Base-by-base conservation (phyloP, 2,797 vertebrate genomes). In the Merluccius polli region DNA sequence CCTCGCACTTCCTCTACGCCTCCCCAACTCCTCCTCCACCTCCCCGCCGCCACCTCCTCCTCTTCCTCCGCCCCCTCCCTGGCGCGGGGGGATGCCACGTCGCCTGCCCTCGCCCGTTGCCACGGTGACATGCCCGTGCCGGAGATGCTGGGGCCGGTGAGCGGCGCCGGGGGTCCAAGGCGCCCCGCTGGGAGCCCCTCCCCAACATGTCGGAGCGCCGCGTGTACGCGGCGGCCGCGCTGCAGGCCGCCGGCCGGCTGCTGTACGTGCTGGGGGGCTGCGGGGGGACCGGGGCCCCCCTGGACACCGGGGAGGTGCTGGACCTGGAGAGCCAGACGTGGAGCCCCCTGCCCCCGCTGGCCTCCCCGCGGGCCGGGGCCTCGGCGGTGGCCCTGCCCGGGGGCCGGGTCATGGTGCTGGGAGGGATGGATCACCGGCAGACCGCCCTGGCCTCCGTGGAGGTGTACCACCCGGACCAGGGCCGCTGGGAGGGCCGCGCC, bases 231-330 rank as follows among this genome's bases (percentile, higher is more conserved):
- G 95, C 96, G 0, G 94, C 96, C 0, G 86, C 91, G 0, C 92
- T 94, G 86, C 94, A 93, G 15, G 95, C 48, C 4, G 48, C 21
- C 18, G 48, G 96, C 11, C 95, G 95, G 75, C 95, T 93, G 78
- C 88, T 99, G n/a, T 96, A 97, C 12, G 97, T 99, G 82, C 87
- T 97, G 87, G 98, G 98, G 16, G 98, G 98, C 86, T 98, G 98
- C 88, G 96, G 96, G 10, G 91, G 92, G 73, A 93, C 91, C 0
- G 97, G 97, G 52, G 79, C 93, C 75, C 95, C 97, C 29, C 84
- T 97, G 92, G 95, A 97, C 81, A 93, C 93, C 0, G 94, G 90
- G 0, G 97, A 98, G 85, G 93, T 94, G 72, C 87, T 99, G 87
- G 98, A 98, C 70, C 86, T 98, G 38, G 89, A 92, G 30, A 95